Conservation (phyloP, 2,113 vertebrate species). For the Paracanthobrama guichenoti region DNA sequence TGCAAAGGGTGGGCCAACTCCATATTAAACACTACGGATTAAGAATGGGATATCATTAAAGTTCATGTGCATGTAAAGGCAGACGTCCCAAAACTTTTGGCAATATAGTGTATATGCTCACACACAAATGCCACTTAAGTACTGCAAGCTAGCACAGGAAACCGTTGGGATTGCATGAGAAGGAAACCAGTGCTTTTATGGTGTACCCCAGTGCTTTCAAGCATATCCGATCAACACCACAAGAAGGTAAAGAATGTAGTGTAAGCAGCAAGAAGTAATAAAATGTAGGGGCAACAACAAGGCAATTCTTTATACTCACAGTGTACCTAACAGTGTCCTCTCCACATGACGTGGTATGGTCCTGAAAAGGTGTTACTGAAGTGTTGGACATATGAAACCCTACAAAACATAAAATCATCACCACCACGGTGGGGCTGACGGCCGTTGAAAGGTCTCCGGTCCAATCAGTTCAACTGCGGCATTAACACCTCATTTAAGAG, state of each 20-base stretch:
- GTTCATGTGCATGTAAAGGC: no score
- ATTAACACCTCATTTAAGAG: slow-evolving; percentile 55
- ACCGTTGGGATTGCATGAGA: slow-evolving; percentile 12
- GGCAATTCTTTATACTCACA: slow-evolving; percentile 9
- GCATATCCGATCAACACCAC: neutral
- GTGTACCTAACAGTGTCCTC: neutral
- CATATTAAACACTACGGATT: no score
- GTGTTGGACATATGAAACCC: slow-evolving; percentile 29
- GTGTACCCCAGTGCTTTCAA: neutral
- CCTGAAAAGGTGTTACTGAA: slow-evolving; percentile 12
- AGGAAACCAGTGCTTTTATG: slow-evolving; percentile 2
- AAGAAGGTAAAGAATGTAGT: slow-evolving; percentile 4
- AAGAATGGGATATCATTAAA: no score
- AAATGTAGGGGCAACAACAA: neutral
- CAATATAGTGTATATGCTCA: neutral
- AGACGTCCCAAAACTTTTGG: no score
- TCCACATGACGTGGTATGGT: neutral
- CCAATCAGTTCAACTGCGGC: slow-evolving; percentile 41
- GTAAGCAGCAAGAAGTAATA: neutral
- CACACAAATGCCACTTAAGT: slow-evolving; percentile 61
- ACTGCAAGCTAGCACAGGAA: slow-evolving; percentile 11
- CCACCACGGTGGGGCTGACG: neutral
- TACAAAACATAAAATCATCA: slow-evolving; percentile 57
- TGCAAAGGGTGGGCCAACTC: no score
- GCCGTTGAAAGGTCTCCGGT: slow-evolving; percentile 9